phyloP scores from a whole-genome alignment of 2,113 vertebrate genomes.

The Dipodomys spectabilis region DNA sequence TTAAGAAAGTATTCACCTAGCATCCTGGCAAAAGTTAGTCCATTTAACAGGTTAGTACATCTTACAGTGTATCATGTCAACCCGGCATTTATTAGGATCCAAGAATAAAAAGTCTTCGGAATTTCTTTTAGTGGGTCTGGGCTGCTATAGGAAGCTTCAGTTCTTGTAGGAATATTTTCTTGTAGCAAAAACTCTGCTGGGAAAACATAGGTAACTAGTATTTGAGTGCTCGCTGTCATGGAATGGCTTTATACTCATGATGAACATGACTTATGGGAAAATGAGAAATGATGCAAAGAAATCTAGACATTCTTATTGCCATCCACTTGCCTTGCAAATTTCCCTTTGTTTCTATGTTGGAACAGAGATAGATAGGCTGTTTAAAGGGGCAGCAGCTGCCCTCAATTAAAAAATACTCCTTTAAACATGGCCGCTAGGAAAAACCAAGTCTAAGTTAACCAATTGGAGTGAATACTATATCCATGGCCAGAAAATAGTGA shows the following conservation, averaged over 20 bases:
- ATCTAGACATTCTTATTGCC: neutral
- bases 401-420: neutral
- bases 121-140: neutral
- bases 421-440: neutral
- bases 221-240: neutral
- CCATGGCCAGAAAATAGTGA: neutral
- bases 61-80: neutral
- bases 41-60: neutral
- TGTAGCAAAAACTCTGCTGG: neutral
- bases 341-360: neutral
- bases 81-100: neutral
- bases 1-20: neutral
- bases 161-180: neutral
- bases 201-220: neutral
- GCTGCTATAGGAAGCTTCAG: neutral
- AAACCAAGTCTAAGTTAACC: neutral
- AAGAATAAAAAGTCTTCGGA: neutral
- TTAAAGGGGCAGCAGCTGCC: neutral
- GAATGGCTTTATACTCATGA: neutral
- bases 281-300: slow-evolving; percentile 28
- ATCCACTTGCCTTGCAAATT: neutral
- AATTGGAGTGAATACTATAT: neutral
- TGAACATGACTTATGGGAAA: slow-evolving; percentile 14
- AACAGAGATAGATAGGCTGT: neutral
- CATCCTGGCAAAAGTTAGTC: neutral